Evolutionary conservation across 1,140 invertebrate species (phyloP).

Genomic region (Elysia chlorotica): DNA sequence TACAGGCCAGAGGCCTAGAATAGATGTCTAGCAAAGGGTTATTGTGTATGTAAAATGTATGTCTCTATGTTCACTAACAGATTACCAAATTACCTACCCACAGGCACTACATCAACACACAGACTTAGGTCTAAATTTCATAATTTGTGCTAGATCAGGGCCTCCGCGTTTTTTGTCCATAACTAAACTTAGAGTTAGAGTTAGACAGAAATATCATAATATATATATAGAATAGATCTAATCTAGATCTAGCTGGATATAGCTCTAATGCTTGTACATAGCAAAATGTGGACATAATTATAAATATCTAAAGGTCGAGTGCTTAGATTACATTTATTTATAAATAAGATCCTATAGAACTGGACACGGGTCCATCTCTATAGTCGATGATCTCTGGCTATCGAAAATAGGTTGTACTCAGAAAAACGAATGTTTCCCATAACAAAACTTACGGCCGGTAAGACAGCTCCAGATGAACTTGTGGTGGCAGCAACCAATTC

Average conservation of each 20-base stretch:
- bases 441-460: constrained; percentile 43
- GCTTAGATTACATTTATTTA: neutral
- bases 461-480: constrained; percentile 30
- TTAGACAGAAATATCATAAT: no score
- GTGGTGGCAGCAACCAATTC: constrained; percentile 66
- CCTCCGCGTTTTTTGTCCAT: neutral
- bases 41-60: neutral
- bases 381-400: neutral
- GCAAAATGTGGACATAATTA: neutral
- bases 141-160: no score
- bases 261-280: neutral
- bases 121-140: no score
- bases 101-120: neutral
- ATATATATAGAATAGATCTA: neutral
- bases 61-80: neutral
- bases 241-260: neutral
- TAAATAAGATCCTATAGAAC: no score
- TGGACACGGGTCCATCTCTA: neutral
- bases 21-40: no score
- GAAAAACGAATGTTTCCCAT: neutral
- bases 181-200: no score
- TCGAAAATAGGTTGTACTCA: neutral
- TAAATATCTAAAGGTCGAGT: no score
- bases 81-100: neutral
- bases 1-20: no score